Evolutionary conservation across 2,888 invertebrate species (phyloP), one percentile per base, ranked within the genome.

Genomic region (Luperina testacea): DNA sequence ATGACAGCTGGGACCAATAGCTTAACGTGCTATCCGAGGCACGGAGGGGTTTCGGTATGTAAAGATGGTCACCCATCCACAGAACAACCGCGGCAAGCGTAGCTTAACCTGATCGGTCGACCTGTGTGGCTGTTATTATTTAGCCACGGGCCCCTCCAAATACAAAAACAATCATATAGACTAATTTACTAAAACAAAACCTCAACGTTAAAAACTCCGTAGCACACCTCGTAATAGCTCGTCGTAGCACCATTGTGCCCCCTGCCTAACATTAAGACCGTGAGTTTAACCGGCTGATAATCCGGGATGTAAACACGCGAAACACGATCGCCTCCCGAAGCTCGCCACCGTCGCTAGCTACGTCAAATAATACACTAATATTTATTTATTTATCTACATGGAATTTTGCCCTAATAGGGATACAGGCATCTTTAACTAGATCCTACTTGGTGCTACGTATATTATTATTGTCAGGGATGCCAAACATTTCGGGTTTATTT

Each of bases 221-320:
- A 42, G 20, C 20, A 61, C 48, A 38, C 3, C 17, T 27, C 7
- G 15, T 9, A n/a, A n/a, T n/a, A 24, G 1, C 20, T 38, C n/a
- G 9, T 24, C 17, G 45, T 64, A 61, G 38, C 63, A 17, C 78
- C 77, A 69, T 80, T 95, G 92, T 93, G 81, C 68, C 89, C 67
- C 80, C 59, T 61, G 67, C 93, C 84, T 92, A 89, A 92, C 75
- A 82, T 86, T 90, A 90, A 92, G 92, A 90, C 96, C 96, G 97
- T 97, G 97, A 95, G 95, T 92, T 91, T 92, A 94, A 92, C 92
- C 93, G 92, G 92, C 94, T 93, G 96, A 96, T 96, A 96, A 95
- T 94, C 94, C 95, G 92, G 94, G 93, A 95, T 95, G 95, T 96
- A 95, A 95, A 95, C 96, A 96, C 96, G 96, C 95, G 94, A 95